Base-by-base conservation (phyloP, 92 coral and sea anemone genomes). In the Nematostella vectensis region DNA sequence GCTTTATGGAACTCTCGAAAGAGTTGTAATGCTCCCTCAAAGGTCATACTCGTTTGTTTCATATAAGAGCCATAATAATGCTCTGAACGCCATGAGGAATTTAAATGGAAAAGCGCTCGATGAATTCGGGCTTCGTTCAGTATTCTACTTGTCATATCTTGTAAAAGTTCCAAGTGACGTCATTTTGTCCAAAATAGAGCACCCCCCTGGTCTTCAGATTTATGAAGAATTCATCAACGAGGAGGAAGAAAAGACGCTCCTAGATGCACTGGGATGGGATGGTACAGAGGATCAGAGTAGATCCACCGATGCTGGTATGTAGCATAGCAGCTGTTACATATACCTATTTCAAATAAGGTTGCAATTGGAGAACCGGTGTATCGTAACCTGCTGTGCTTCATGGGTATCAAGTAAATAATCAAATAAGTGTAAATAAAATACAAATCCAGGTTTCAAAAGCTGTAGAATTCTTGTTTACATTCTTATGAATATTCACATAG, bases 31-130 rank as follows among this genome's bases (percentile, higher is more conserved):
- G 99, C 59, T 91, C 36, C 99, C 99, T 2, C 84, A 69, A 1
- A 74, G 87, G 29, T 93, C 99, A 20, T 93, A 77, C 59, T 82
- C 96, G 4, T 89, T 80, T 67, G 79, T 77, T 2, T 36, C 88
- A 22, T 84, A 75, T 78, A 63, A 62, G 16, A 56, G 50, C 25
- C 59, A 57, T 15, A 59, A 57, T 31, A 83, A 75, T 29, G 88
- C 99, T 4, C 51, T 51, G 48, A 78, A 77, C 39, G 99, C 99
- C 19, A 71, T 93, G 79, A 50, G 65, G 3, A 31, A 15, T 28
- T 20, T 93, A 24, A 79, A 81, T 48, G 99, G 99, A 9, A 79
- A 70, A 25, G 67, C 79, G 21, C 24, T 70, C 1, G 84, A 79
- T 45, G 74, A 70, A 33, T 73, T 83, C 19, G 50, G 58, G 60